These are phyloP conservation scores for Tethya wilhelma DNA, from an alignment of 37 sponge, comb jelly and placozoan genomes.

Conservation along the genomic window DNA sequence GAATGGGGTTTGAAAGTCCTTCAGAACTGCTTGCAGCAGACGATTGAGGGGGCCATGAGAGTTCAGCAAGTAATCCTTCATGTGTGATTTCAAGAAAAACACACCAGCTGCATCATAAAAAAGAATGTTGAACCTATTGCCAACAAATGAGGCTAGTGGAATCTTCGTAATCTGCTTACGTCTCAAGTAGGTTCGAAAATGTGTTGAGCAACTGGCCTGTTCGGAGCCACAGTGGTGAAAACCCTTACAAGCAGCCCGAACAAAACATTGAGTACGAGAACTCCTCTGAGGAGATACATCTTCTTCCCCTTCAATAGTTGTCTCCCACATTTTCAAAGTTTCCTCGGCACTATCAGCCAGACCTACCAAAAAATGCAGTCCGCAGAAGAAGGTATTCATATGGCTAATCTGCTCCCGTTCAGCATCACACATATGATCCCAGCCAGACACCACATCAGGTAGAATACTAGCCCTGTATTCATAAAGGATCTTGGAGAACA, in stretches of 20 bases:
- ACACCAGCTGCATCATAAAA: conserved; percentile 60
- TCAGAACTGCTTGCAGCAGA: conserved; percentile 28
- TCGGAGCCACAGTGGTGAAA: conserved; percentile 44
- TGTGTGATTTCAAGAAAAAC: conserved; percentile 14
- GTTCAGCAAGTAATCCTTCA: conserved; percentile 18
- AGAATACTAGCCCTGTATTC: conserved; percentile 35
- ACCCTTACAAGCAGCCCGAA: conserved; percentile 61
- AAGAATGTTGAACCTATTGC: conserved; percentile 49
- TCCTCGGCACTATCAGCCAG: conserved; percentile 47
- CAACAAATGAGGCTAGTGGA: conserved; percentile 44
- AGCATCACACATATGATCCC: conserved; percentile 14
- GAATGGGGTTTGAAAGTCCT: conserved; percentile 17
- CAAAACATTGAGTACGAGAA: conserved; percentile 33
- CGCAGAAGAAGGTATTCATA: conserved; percentile 69
- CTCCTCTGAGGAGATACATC: background rate
- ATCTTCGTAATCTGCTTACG: conserved; percentile 13
- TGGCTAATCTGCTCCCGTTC: conserved; percentile 11
- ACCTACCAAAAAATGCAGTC: conserved; percentile 51
- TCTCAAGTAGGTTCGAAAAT: conserved; percentile 30
- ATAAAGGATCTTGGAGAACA: conserved; percentile 12
- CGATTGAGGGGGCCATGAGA: conserved; percentile 14
- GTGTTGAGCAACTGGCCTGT: conserved; percentile 10
- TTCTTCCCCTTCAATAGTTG: background rate
- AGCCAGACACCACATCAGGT: conserved; percentile 24
- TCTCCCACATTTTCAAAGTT: conserved; percentile 45